These are phyloP conservation scores for Diuraphis noxia DNA, from an alignment of 1,140 invertebrate genomes.

Conservation along the genomic window DNA sequence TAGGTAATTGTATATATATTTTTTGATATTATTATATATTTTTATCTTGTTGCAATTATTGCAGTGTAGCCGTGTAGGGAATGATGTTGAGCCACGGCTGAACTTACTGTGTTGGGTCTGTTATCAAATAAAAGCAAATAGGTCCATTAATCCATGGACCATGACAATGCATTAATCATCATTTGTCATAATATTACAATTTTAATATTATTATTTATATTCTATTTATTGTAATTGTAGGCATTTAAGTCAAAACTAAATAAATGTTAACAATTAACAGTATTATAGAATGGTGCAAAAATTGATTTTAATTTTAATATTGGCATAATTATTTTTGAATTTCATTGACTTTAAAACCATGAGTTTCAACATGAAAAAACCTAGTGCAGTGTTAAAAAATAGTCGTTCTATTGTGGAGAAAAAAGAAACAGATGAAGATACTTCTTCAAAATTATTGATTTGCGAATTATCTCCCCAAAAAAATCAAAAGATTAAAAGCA, in stretches of 20 bases:
- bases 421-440: not conserved
- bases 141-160: too few relatives aligned
- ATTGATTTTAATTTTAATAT: not conserved
- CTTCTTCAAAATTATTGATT: not conserved
- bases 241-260: too few relatives aligned
- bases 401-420: not conserved
- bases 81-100: too few relatives aligned
- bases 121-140: not conserved
- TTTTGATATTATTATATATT: too few relatives aligned
- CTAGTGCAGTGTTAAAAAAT: conserved; percentile 5
- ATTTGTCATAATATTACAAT: too few relatives aligned
- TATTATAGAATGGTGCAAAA: not conserved
- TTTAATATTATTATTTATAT: too few relatives aligned
- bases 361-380: conserved; percentile 33
- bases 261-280: not conserved
- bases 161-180: too few relatives aligned
- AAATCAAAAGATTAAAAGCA: not conserved
- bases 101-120: too few relatives aligned
- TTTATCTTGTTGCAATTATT: too few relatives aligned
- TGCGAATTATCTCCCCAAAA: not conserved
- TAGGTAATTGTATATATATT: too few relatives aligned
- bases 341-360: not conserved
- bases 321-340: not conserved
- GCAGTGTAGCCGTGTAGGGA: too few relatives aligned
- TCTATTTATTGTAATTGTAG: too few relatives aligned